Conservation (phyloP, 2,113 vertebrate genomes). For the Mus pahari region DNA sequence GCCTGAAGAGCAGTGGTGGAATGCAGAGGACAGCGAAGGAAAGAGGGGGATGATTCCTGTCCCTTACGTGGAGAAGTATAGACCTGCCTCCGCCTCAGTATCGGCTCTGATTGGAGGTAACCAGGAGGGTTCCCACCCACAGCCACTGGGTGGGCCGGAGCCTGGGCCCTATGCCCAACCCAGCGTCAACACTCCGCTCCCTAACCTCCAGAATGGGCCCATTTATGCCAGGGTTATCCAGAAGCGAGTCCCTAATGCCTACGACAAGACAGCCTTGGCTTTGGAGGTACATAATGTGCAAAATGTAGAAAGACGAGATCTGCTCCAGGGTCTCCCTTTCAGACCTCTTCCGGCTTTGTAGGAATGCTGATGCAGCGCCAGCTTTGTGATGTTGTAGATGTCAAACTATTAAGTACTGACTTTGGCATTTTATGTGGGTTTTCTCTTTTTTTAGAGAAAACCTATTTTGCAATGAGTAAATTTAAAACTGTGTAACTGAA, state of each 20-base stretch:
- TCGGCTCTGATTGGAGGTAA: conserved; percentile 91
- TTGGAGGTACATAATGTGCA: conserved; percentile 95
- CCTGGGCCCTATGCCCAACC: conserved; percentile 99
- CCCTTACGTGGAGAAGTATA: conserved; percentile 98
- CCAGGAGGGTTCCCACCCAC: conserved; percentile 93
- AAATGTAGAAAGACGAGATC: conserved; percentile 88
- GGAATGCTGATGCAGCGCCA: conserved; percentile 82
- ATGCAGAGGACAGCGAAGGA: conserved; percentile 95
- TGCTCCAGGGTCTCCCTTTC: conserved; percentile 88
- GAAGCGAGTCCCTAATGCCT: conserved; percentile 99
- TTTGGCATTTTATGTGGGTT: conserved; percentile 74
- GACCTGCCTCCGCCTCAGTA: conserved; percentile 92
- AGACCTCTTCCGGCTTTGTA: conserved; percentile 83
- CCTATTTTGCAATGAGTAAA: conserved; percentile 75
- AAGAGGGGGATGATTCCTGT: conserved; percentile 98
- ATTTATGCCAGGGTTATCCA: conserved; percentile 98
- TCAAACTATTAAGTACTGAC: conserved; percentile 76
- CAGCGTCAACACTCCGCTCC: conserved; percentile 95
- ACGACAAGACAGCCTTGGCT: conserved; percentile 99
- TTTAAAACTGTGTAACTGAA: conserved; percentile 69
- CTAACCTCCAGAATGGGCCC: conserved; percentile 99
- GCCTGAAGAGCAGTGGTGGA: conserved; percentile 99
- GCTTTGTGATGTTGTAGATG: conserved; percentile 78
- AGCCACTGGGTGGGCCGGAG: conserved; percentile 93
- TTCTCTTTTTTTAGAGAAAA: conserved; percentile 78